Evolutionary conservation across 1,140 invertebrate genomes (phyloP).

Genomic region (Battus philenor): DNA sequence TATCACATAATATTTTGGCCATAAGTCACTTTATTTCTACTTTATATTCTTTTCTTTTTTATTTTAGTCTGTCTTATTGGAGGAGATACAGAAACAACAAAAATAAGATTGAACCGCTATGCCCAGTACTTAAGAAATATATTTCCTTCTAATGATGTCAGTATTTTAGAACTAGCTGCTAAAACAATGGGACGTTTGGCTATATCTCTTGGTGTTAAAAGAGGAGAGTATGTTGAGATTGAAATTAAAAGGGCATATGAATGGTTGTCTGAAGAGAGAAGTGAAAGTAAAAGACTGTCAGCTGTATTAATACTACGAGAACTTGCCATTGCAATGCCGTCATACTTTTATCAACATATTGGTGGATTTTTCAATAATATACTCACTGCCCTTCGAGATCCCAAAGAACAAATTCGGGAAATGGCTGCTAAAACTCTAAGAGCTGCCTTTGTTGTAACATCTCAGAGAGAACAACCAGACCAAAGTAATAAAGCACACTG

Average conservation of each 20-base stretch:
- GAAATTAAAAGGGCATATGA: constrained; percentile 96
- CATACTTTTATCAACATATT: constrained; percentile 98
- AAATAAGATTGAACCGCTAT: constrained; percentile 91
- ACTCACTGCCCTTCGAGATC: constrained; percentile 93
- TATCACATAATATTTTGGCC: too few relatives aligned
- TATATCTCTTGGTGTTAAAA: constrained; percentile 91
- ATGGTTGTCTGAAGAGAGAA: constrained; percentile 91
- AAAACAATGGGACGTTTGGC: constrained; percentile 95
- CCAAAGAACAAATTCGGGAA: constrained; percentile 93
- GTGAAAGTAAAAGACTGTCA: constrained; percentile 92
- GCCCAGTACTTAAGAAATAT: constrained; percentile 94
- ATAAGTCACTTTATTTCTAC: too few relatives aligned
- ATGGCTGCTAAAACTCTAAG: constrained; percentile 94
- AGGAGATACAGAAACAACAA: constrained; percentile 93
- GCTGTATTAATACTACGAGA: constrained; percentile 95
- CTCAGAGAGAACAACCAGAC: constrained; percentile 94
- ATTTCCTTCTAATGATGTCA: constrained; percentile 90
- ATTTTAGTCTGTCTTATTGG: constrained; percentile 90
- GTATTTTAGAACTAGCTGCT: constrained; percentile 95
- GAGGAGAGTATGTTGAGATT: constrained; percentile 96
- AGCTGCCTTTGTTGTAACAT: constrained; percentile 94
- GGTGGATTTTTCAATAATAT: constrained; percentile 97
- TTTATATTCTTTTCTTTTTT: too few relatives aligned
- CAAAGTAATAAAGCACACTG: constrained; percentile 92
- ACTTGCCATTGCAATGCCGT: constrained; percentile 96